Percentiles rank a stretch among this genome's conserved stretches.
These are phyloP conservation scores for Erythrocercus mccallii DNA, from an alignment of 2,113 vertebrate species.

Conservation along the genomic window DNA sequence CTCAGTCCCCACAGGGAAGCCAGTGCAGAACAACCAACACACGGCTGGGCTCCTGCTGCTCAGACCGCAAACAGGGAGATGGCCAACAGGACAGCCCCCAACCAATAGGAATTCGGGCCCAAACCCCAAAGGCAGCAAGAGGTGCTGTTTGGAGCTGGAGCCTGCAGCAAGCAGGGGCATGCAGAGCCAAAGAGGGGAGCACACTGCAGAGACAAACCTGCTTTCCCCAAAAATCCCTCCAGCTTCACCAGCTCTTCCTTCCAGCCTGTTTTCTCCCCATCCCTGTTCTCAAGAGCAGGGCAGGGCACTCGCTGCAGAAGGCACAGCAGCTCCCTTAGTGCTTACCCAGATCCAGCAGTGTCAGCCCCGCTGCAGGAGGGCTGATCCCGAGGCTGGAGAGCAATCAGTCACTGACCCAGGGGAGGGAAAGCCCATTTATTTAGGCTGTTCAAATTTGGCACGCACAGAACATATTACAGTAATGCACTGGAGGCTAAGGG, in stretches of 20 bases:
- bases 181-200: background rate
- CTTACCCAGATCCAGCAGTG: background rate
- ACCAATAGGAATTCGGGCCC: rapidly evolving
- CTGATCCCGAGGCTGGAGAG: background rate
- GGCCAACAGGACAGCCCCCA: background rate
- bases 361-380: background rate
- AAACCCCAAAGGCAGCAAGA: background rate
- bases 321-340: background rate
- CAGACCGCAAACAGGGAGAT: background rate
- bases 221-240: background rate
- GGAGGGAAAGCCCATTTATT: slow-evolving; percentile 56
- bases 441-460: slow-evolving; percentile 25
- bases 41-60: background rate
- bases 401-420: slow-evolving; percentile 38
- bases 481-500: slow-evolving; percentile 45
- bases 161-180: background rate
- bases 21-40: background rate
- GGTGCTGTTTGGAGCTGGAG: background rate
- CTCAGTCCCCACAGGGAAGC: background rate
- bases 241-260: background rate
- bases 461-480: slow-evolving; percentile 51
- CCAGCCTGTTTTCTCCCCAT: background rate
- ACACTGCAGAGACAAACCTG: background rate
- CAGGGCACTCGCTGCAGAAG: background rate
- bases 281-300: rapidly evolving